These are phyloP conservation scores for Microchirus variegatus DNA, from an alignment of 2,797 vertebrate species.

Conservation along the genomic window DNA sequence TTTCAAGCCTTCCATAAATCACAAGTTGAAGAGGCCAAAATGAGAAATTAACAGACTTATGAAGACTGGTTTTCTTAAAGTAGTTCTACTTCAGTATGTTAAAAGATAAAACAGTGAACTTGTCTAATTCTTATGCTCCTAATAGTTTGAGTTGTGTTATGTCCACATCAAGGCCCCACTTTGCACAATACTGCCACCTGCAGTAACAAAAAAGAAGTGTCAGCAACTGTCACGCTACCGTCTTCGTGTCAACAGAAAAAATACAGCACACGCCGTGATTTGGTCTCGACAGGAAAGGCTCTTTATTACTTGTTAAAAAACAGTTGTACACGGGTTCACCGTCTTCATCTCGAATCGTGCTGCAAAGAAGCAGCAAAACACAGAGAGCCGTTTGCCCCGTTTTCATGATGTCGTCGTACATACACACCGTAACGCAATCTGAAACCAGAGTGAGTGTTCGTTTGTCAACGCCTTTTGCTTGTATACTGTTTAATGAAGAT, in stretches of 20 bases:
- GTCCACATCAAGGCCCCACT: too few species aligned
- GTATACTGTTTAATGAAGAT: constrained; percentile 82
- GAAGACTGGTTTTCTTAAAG: too few species aligned
- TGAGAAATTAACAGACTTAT: too few species aligned
- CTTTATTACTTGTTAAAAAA: constrained; percentile 60
- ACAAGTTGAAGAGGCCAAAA: too few species aligned
- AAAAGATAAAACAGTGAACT: too few species aligned
- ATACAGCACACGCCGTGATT: neutral
- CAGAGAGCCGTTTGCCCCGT: neutral
- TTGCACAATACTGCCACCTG: constrained; percentile 50
- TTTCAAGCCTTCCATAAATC: too few species aligned
- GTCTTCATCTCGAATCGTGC: neutral
- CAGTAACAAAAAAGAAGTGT: constrained; percentile 11
- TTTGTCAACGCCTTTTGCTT: constrained; percentile 59
- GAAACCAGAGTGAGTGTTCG: neutral
- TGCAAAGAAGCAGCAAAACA: constrained; percentile 4
- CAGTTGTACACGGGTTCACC: neutral
- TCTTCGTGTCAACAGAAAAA: neutral
- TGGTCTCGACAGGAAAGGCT: constrained; percentile 11
- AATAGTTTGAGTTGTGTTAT: too few species aligned
- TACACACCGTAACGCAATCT: constrained; percentile 8
- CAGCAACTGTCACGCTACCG: neutral
- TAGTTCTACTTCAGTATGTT: too few species aligned
- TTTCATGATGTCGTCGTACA: neutral
- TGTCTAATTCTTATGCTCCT: too few species aligned